Conservation (phyloP, 2,888 invertebrate genomes). For the Bellardia pandia region DNA sequence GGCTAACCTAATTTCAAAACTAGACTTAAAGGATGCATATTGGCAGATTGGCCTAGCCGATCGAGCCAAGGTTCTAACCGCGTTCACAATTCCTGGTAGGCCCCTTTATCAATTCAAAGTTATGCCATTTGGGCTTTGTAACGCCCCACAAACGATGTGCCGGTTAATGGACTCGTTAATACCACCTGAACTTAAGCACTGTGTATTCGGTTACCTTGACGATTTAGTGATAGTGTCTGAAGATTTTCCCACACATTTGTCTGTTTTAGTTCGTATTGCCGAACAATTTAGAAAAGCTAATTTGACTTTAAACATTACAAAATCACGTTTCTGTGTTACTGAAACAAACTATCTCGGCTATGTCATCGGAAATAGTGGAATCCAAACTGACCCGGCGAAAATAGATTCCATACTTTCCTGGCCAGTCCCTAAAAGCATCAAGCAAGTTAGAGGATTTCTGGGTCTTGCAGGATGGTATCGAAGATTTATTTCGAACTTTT, state of each 20-base stretch:
- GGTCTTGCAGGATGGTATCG: conserved; percentile 21
- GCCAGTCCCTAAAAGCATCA: conserved; percentile 6
- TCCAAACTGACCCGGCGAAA: conserved; percentile 63
- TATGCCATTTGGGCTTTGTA: no score
- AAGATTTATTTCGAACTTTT: conserved; percentile 32
- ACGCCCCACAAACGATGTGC: background rate
- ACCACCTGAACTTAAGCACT: conserved; percentile 56
- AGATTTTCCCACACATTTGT: background rate
- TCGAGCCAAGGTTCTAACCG: no score
- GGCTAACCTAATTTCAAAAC: conserved; percentile 58
- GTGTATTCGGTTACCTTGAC: conserved; percentile 63
- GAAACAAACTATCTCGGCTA: background rate
- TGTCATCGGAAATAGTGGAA: background rate
- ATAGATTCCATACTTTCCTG: conserved; percentile 18
- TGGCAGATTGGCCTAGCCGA: no score
- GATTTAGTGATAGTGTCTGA: conserved; percentile 48
- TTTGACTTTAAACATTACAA: conserved; percentile 48
- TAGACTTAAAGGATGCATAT: conserved; percentile 71
- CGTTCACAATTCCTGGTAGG: conserved; percentile 63
- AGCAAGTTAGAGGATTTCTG: conserved; percentile 56
- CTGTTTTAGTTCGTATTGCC: conserved; percentile 24
- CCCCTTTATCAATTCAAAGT: conserved; percentile 44
- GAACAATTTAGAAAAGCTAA: conserved; percentile 38
- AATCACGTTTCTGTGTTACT: background rate
- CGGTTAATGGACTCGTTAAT: conserved; percentile 61